Percentiles rank a stretch among this genome's conserved stretches.
These are phyloP conservation scores for Drosophila sucinea DNA, from an alignment of 1,140 invertebrate genomes.

Conservation along the genomic window DNA sequence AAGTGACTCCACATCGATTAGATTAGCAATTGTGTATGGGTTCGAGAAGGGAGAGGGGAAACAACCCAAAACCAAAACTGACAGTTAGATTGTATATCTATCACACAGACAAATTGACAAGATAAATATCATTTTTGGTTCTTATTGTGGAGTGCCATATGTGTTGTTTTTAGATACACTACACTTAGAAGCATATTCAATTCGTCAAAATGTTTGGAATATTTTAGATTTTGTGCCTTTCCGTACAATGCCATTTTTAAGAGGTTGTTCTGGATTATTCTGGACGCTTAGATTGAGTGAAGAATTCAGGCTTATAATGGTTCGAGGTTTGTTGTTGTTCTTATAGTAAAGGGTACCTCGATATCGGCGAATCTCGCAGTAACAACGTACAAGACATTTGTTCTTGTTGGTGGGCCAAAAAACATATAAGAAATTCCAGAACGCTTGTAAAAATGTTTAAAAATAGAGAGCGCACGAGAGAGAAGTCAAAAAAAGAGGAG, in stretches of 20 bases:
- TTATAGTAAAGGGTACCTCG: constrained; percentile 6
- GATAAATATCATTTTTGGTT: constrained; percentile 61
- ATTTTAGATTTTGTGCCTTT: too few relatives aligned
- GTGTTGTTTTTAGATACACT: constrained; percentile 18
- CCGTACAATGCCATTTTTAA: too few relatives aligned
- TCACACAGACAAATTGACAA: constrained; percentile 36
- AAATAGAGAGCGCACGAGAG: constrained; percentile 43
- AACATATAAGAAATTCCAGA: constrained; percentile 58
- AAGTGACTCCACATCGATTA: constrained; percentile 54
- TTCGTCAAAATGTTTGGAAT: neutral
- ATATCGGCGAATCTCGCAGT: constrained; percentile 37
- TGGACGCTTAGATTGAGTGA: too few relatives aligned
- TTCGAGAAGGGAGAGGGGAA: neutral
- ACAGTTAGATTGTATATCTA: constrained; percentile 58
- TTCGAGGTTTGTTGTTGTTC: too few relatives aligned
- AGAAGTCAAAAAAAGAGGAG: neutral
- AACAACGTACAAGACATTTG: constrained; percentile 15
- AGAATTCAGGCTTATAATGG: too few relatives aligned
- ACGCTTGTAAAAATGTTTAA: constrained; percentile 67
- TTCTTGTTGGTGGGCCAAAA: constrained; percentile 11
- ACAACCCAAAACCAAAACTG: constrained; percentile 38
- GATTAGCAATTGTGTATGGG: constrained; percentile 58
- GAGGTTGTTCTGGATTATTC: too few relatives aligned
- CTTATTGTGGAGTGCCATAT: constrained; percentile 27
- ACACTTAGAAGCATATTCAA: neutral